Evolutionary conservation across 2,113 vertebrate genomes (phyloP).

Genomic region (Camelus dromedarius): DNA sequence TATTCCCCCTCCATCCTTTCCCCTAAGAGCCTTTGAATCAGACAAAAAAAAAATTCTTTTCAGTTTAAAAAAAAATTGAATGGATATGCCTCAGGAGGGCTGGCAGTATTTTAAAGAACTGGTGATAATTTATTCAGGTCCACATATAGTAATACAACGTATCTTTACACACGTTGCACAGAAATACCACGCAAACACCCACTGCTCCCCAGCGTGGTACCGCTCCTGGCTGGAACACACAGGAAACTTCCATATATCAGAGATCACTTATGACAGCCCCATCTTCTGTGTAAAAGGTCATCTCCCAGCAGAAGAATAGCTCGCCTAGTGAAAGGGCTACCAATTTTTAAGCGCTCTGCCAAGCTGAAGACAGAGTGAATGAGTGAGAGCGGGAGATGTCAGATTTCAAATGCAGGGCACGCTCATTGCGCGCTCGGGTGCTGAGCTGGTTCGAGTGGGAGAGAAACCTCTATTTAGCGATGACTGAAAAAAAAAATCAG

Average conservation of each 20-base stretch:
- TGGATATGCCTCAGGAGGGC: conserved; percentile 10
- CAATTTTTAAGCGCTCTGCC: conserved; percentile 63
- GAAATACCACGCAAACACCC: not conserved
- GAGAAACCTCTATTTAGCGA: conserved; percentile 68
- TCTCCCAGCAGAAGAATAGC: conserved; percentile 65
- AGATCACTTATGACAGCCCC: conserved; percentile 69
- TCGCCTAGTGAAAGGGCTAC: conserved; percentile 51
- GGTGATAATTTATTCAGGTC: conserved; percentile 41
- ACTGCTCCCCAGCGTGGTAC: not conserved
- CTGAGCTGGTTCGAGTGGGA: conserved; percentile 61
- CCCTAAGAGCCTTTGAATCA: conserved; percentile 56
- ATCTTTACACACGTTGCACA: not conserved
- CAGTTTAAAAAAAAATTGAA: conserved; percentile 69
- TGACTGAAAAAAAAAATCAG: conserved; percentile 55
- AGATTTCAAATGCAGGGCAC: conserved; percentile 74
- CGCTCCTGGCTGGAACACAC: not conserved
- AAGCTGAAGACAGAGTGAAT: conserved; percentile 30
- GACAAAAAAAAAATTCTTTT: conserved; percentile 67
- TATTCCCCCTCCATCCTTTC: not conserved
- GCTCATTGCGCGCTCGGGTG: conserved; percentile 14
- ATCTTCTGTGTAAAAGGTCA: conserved; percentile 73
- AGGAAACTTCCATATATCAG: conserved; percentile 62
- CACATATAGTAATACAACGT: not conserved
- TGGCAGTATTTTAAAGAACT: conserved; percentile 46
- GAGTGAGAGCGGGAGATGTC: conserved; percentile 51